Evolutionary conservation across 2,797 vertebrate species (phyloP).

Genomic region (Cyclura pinguis): DNA sequence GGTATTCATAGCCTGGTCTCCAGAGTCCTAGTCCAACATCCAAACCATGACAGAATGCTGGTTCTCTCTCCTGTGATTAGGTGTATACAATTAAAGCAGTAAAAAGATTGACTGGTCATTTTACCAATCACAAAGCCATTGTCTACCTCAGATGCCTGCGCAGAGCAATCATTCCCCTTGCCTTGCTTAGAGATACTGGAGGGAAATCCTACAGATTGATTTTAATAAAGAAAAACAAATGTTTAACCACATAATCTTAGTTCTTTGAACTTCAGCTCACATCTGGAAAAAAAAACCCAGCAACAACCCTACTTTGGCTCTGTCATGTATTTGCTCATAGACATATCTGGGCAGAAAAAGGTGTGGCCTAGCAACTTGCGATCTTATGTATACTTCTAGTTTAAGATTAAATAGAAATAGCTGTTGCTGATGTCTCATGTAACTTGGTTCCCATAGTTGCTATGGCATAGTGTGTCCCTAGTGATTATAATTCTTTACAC

Average conservation of each 20-base stretch:
- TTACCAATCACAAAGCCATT: neutral
- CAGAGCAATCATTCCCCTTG: neutral
- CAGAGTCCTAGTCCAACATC: too few relatives aligned
- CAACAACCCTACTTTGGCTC: neutral
- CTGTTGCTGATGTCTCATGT: neutral
- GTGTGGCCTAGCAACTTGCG: neutral
- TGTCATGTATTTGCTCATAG: neutral
- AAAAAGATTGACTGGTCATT: neutral
- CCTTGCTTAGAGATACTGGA: neutral
- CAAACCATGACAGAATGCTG: too few relatives aligned
- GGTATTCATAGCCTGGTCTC: too few relatives aligned
- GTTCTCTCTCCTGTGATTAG: neutral
- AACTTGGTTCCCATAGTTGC: neutral
- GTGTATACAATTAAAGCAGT: neutral
- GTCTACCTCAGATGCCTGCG: neutral
- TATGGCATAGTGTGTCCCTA: neutral
- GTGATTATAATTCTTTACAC: slow-evolving; percentile 1
- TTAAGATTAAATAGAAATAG: neutral
- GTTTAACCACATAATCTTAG: neutral
- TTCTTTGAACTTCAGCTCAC: neutral
- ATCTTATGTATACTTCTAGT: neutral
- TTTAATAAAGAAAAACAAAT: neutral
- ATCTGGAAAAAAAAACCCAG: neutral
- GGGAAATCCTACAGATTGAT: neutral
- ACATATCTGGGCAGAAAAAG: neutral